Evolutionary conservation across 2,797 vertebrate species (phyloP).

Genomic region (Pelobates cultripes): DNA sequence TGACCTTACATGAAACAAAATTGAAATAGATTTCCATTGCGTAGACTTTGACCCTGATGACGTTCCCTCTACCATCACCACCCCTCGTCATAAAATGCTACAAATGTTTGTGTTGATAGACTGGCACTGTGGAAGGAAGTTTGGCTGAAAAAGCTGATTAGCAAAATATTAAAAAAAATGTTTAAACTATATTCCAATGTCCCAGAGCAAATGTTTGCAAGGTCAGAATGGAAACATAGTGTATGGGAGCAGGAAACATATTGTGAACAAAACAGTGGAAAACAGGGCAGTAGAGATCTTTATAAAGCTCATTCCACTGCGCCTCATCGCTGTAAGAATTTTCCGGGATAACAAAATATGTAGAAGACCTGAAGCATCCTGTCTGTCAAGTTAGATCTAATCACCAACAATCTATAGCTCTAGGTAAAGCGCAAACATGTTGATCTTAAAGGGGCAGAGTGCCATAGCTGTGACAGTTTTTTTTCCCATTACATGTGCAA

Average conservation of each 20-base stretch:
- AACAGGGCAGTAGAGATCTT: slow-evolving; percentile 57
- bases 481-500: not conserved
- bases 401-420: not conserved
- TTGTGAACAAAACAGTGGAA: slow-evolving; percentile 68
- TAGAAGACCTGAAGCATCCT: slow-evolving; percentile 36
- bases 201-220: slow-evolving; percentile 60
- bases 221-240: slow-evolving; percentile 68
- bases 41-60: slow-evolving; percentile 63
- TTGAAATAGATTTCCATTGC: slow-evolving; percentile 55
- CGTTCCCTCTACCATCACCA: slow-evolving; percentile 33
- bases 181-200: slow-evolving; percentile 61
- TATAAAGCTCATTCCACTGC: slow-evolving; percentile 21
- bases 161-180: slow-evolving; percentile 49
- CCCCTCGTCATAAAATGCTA: slow-evolving; percentile 44
- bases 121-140: slow-evolving; percentile 66
- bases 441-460: not conserved
- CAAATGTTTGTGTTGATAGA: slow-evolving; percentile 57
- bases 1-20: slow-evolving; percentile 55
- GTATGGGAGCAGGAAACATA: slow-evolving; percentile 71
- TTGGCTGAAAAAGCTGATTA: slow-evolving; percentile 53
- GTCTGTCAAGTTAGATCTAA: slow-evolving; percentile 23
- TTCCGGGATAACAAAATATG: slow-evolving; percentile 52
- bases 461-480: not conserved
- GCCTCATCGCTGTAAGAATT: slow-evolving; percentile 24
- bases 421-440: not conserved